Base-by-base conservation (phyloP, 2,888 invertebrate genomes). In the Apamea anceps region DNA sequence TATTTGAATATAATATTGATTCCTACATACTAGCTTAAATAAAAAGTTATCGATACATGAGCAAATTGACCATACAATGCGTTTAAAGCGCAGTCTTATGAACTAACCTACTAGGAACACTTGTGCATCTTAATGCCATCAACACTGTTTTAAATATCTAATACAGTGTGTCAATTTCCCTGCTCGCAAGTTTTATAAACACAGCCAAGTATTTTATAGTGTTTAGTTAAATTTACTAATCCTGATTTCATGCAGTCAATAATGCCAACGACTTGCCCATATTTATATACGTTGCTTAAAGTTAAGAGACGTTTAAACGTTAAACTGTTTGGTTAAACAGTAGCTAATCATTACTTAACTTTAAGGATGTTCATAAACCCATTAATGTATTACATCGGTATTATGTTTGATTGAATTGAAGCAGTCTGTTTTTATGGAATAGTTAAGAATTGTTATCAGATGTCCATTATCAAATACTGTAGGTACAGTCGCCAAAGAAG, bases 161-260 rank as follows among this genome's bases (percentile, higher is more conserved):
- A 57, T 54, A 80, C 45, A 65, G 4, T 51, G 18, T 21, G n/a
- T 63, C 54, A 65, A 66, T 66, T 76, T 62, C 6, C 15, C 15
- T 71, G 28, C 51, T n/a, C 15, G 18, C 32, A 25, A 21, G 60
- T 71, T 63, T 42, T 75, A n/a, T 45, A 63, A 75, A 84, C 81
- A 85, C 76, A 85, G 82, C 60, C 75, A 74, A 45, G n/a, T 81
- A 71, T 67, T 80, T 63, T 68, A 66, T 18, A 57, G 63, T 57
- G 48, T 75, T 70, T 48, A 60, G 45, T 54, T 60, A n/a, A 60
- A 48, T 73, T 45, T 60, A 72, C 57, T 73, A n/a, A 63, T 18
- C 18, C n/a, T 60, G 12, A n/a, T n/a, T 60, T n/a, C n/a, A 25
- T 54, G 21, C 66, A 73, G 32, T 77, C 75, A 72, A 65, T 57